These are phyloP conservation scores for Galleria mellonella DNA, from an alignment of 1,140 invertebrate species.

Conservation along the genomic window DNA sequence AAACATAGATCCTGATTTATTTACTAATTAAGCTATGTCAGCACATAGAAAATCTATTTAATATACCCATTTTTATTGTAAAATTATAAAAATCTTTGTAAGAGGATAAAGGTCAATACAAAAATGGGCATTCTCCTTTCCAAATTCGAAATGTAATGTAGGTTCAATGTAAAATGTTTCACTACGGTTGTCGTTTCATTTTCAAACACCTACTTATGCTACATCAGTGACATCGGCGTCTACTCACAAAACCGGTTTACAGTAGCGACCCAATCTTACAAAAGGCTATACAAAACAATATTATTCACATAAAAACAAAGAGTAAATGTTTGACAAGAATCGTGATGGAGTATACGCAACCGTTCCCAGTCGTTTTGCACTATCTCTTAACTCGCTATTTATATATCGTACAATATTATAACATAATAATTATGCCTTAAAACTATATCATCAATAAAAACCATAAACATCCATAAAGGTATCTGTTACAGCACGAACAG, in stretches of 20 bases:
- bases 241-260: constrained; percentile 7
- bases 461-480: constrained; percentile 39
- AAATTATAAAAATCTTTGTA: no score
- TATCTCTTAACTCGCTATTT: constrained; percentile 61
- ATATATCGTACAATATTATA: constrained; percentile 65
- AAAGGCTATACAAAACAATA: constrained; percentile 1
- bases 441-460: constrained; percentile 56
- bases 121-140: no score
- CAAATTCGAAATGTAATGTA: no score
- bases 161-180: not conserved
- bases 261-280: constrained; percentile 7
- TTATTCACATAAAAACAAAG: not conserved
- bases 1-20: no score
- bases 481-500: constrained; percentile 28
- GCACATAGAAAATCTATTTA: no score
- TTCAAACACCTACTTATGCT: not conserved
- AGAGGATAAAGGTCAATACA: no score
- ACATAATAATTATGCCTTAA: constrained; percentile 59
- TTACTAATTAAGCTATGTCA: no score
- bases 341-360: constrained; percentile 28
- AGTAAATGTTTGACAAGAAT: not conserved
- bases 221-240: not conserved
- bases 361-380: constrained; percentile 71
- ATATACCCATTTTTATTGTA: no score
- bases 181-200: not conserved